Evolutionary conservation across 2,797 vertebrate species (phyloP).

Genomic region (Microchirus variegatus): DNA sequence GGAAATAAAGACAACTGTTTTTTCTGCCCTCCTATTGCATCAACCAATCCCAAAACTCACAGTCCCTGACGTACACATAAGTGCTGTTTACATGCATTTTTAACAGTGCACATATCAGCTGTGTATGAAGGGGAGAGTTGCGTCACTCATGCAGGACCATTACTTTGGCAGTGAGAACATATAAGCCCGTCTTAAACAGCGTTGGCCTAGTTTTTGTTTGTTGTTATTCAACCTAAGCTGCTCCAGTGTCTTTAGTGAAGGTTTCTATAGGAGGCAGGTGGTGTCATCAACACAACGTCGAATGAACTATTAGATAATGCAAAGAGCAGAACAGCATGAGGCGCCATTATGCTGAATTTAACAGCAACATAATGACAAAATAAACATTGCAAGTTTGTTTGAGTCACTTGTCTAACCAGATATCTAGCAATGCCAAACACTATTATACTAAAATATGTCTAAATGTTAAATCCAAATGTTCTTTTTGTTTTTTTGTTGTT

Average conservation of each 20-base stretch:
- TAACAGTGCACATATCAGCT: conserved; percentile 51
- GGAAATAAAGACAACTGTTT: conserved; percentile 52
- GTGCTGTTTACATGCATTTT: conserved; percentile 65
- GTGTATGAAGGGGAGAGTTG: conserved; percentile 46
- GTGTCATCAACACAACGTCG: conserved; percentile 5
- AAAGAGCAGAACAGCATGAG: too few relatives aligned
- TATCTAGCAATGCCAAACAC: too few relatives aligned
- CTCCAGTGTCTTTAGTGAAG: neutral
- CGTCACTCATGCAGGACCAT: conserved; percentile 50
- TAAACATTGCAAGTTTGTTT: too few relatives aligned
- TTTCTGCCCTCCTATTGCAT: conserved; percentile 53
- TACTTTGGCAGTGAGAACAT: conserved; percentile 14
- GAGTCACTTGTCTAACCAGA: too few relatives aligned
- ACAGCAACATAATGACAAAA: too few relatives aligned
- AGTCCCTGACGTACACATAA: conserved; percentile 35
- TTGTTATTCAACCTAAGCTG: neutral
- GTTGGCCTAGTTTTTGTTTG: conserved; percentile 59
- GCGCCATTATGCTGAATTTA: too few relatives aligned
- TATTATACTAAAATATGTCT: too few relatives aligned
- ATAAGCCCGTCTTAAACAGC: conserved; percentile 36
- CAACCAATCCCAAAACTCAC: conserved; percentile 56
- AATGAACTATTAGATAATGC: too few relatives aligned
- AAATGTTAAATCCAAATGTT: too few relatives aligned
- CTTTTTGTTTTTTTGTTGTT: too few relatives aligned
- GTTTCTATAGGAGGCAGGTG: neutral